Percentiles rank a stretch among this genome's conserved stretches.
Evolutionary conservation across 1,140 invertebrate species (phyloP).

Genomic region (Metopolophium dirhodum): DNA sequence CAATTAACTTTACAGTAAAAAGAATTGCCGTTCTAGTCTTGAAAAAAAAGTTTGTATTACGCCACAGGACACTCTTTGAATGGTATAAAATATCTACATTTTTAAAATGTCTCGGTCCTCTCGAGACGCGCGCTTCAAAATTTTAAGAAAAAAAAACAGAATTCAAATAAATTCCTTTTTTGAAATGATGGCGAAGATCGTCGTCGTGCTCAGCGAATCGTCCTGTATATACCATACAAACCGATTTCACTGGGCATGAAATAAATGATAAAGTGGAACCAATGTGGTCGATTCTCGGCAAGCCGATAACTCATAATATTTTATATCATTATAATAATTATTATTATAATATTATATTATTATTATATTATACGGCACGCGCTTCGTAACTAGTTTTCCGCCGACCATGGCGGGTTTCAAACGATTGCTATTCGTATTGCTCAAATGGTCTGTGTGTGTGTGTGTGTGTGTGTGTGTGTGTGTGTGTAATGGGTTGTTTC

Average conservation of each 20-base stretch:
- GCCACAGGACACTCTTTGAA: no score
- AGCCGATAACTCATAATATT: neutral
- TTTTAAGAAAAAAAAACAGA: no score
- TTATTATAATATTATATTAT: neutral
- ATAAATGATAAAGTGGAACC: neutral
- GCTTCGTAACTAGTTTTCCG: neutral
- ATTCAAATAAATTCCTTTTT: no score
- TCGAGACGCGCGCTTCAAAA: no score
- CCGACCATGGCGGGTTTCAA: neutral
- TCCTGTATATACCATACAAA: neutral
- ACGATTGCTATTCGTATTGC: neutral
- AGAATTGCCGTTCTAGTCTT: no score
- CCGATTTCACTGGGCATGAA: neutral
- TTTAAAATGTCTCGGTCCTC: no score
- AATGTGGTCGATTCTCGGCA: neutral
- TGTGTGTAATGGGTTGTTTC: neutral
- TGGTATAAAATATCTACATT: no score
- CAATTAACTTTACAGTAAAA: no score
- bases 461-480: neutral
- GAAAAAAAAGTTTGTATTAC: no score
- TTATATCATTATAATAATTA: constrained; percentile 12
- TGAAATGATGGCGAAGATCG: no score
- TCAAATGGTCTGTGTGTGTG: neutral
- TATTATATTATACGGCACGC: neutral
- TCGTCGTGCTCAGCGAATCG: no score